Evolutionary conservation across 1,140 invertebrate species (phyloP).

Genomic region (Hyphantria cunea): DNA sequence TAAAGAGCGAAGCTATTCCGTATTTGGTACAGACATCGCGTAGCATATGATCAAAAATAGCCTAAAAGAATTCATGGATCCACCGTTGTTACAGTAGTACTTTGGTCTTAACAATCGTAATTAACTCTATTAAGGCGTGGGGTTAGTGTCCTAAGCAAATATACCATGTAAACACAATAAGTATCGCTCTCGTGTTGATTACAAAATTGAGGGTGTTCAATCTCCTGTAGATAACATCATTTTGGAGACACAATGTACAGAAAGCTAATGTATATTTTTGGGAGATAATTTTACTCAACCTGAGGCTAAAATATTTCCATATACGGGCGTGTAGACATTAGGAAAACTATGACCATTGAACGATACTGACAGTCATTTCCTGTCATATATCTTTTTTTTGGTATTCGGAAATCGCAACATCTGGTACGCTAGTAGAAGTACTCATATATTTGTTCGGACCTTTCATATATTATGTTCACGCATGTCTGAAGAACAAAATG

Average conservation of each 20-base stretch:
- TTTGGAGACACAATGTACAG: background rate
- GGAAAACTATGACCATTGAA: constrained; percentile 66
- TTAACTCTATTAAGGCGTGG: constrained; percentile 39
- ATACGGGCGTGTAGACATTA: constrained; percentile 37
- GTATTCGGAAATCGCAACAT: constrained; percentile 70
- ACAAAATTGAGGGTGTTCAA: constrained; percentile 26
- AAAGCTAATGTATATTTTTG: background rate
- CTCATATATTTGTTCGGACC: constrained; percentile 36
- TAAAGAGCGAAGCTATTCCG: constrained; percentile 30
- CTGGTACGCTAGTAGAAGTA: constrained; percentile 57
- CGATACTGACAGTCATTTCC: constrained; percentile 70
- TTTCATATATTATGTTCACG: constrained; percentile 33
- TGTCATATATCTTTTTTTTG: constrained; percentile 68
- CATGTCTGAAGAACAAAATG: constrained; percentile 26
- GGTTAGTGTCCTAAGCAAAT: constrained; percentile 42
- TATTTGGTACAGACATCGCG: constrained; percentile 44
- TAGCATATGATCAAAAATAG: constrained; percentile 39
- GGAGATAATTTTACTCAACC: background rate
- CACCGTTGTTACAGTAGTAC: constrained; percentile 31
- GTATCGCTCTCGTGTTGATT: constrained; percentile 26
- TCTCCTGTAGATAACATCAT: constrained; percentile 1
- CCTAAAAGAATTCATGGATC: constrained; percentile 25
- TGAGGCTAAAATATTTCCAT: constrained; percentile 45
- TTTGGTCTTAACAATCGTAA: constrained; percentile 36
- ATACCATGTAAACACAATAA: constrained; percentile 35